phyloP scores from a whole-genome alignment of 2,888 invertebrate genomes.

The Perdita meconis region DNA sequence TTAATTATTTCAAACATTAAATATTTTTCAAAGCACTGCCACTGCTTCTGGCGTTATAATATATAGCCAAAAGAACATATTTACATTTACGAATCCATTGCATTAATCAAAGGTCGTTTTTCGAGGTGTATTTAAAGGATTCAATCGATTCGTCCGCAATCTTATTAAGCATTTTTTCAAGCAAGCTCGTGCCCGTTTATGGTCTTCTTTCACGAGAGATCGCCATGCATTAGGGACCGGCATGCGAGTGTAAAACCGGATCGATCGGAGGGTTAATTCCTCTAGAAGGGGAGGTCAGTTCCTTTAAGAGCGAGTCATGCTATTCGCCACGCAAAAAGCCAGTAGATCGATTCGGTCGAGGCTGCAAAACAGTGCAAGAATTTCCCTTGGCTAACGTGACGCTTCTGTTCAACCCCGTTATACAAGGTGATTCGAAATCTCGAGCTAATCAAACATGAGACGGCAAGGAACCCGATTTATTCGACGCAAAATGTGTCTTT shows the following conservation, averaged over 20 bases:
- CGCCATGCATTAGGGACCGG: neutral
- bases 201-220: neutral
- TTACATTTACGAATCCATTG: neutral
- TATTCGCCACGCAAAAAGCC: slow-evolving; percentile 26
- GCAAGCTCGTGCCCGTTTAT: neutral
- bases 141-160: neutral
- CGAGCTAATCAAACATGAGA: too few species aligned
- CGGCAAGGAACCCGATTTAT: too few species aligned
- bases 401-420: neutral
- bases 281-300: slow-evolving; percentile 16
- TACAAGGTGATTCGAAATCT: too few species aligned
- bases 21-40: too few species aligned
- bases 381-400: slow-evolving; percentile 1
- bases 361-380: slow-evolving; percentile 31
- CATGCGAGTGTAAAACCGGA: neutral
- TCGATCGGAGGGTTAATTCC: slow-evolving; percentile 40
- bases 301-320: slow-evolving; percentile 20
- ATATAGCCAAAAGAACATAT: neutral
- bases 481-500: too few species aligned
- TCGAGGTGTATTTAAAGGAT: neutral
- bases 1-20: too few species aligned
- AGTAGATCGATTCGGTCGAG: slow-evolving; percentile 28
- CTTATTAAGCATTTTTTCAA: neutral
- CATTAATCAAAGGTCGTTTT: neutral
- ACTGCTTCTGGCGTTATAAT: too few species aligned